These are phyloP conservation scores for Arrhamphus sclerolepis DNA, from an alignment of 2,797 vertebrate genomes.

Conservation along the genomic window DNA sequence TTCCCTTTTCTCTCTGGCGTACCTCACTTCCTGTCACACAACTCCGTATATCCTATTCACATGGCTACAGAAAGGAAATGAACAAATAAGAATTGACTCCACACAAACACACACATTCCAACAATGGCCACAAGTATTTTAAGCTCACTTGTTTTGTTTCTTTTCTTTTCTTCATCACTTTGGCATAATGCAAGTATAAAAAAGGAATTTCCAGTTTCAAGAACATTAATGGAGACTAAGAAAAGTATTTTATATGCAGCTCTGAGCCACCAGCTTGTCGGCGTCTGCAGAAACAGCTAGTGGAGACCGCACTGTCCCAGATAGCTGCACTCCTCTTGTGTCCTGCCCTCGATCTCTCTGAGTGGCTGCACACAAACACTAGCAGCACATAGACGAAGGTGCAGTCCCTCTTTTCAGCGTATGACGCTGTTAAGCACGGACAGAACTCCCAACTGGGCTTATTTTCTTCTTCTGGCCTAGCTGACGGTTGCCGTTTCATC, in stretches of 20 bases:
- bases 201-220: background rate
- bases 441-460: too few species aligned
- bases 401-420: background rate
- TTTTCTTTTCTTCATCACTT: background rate
- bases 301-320: constrained; percentile 54
- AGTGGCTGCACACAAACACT: constrained; percentile 34
- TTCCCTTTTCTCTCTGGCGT: constrained; percentile 48
- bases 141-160: background rate
- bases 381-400: background rate
- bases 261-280: constrained; percentile 8
- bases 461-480: background rate
- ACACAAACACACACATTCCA: background rate
- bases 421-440: constrained; percentile 3
- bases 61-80: background rate
- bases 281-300: constrained; percentile 15
- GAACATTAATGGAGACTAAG: background rate
- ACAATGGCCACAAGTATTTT: background rate
- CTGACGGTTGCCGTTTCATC: background rate
- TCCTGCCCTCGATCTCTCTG: constrained; percentile 57
- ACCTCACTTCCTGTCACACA: constrained; percentile 68
- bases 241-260: constrained; percentile 13
- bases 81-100: background rate
- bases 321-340: constrained; percentile 56
- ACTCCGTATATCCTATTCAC: constrained; percentile 23
- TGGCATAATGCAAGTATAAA: background rate